These are phyloP conservation scores for Megaceryle alcyon DNA, from an alignment of 2,797 vertebrate species.

Conservation along the genomic window DNA sequence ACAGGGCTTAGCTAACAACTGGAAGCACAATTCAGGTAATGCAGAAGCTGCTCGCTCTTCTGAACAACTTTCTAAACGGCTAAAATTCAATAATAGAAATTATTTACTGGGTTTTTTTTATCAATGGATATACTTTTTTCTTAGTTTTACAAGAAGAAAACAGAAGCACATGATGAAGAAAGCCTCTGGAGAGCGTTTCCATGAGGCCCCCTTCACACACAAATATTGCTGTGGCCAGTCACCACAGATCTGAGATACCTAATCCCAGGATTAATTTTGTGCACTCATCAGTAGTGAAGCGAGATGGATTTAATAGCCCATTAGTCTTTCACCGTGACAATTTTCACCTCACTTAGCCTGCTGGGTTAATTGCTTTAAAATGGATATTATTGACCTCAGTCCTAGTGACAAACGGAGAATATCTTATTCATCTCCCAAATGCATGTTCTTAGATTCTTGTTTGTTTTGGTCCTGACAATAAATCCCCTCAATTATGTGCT, in stretches of 20 bases:
- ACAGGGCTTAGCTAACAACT: not conserved
- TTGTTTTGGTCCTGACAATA: conserved; percentile 42
- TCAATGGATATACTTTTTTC: not conserved
- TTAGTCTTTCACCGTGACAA: conserved; percentile 48
- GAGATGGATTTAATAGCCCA: conserved; percentile 47
- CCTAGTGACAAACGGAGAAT: conserved; percentile 37
- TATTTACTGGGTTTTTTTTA: not conserved
- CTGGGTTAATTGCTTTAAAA: conserved; percentile 67
- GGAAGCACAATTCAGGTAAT: not conserved
- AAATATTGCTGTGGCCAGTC: not conserved
- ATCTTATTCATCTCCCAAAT: conserved; percentile 57
- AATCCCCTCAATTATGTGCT: conserved; percentile 38
- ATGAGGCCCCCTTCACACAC: not conserved
- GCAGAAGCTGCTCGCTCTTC: not conserved
- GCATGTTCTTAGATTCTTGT: conserved; percentile 45
- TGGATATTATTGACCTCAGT: conserved; percentile 66
- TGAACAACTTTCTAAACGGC: not conserved
- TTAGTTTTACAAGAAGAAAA: not conserved
- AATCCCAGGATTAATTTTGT: conserved; percentile 51
- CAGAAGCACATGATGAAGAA: not conserved
- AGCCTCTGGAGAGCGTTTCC: not conserved
- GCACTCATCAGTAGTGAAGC: conserved; percentile 18
- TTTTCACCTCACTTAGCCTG: conserved; percentile 54
- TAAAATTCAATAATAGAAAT: not conserved
- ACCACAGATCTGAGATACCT: not conserved